Conservation (phyloP, 2,797 vertebrate genomes). For the Onychomys leucogaster region DNA sequence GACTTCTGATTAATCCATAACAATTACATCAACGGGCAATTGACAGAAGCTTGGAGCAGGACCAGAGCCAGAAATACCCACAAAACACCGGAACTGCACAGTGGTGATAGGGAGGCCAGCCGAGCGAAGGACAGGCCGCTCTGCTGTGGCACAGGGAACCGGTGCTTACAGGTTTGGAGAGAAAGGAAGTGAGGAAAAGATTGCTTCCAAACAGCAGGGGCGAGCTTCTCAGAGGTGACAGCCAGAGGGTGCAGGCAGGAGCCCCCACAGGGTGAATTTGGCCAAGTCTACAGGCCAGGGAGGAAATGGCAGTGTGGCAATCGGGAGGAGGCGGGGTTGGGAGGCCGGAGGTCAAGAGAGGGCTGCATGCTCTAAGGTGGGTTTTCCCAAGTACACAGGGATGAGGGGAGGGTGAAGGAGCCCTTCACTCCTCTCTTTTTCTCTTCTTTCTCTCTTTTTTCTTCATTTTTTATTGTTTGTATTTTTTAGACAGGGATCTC, state of each 20-base stretch:
- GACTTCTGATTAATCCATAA: neutral
- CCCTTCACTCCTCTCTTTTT: too few species aligned
- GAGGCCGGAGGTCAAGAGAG: neutral
- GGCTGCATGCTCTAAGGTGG: neutral
- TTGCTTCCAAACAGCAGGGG: neutral
- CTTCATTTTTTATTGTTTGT: too few species aligned
- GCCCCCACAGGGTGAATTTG: accelerated
- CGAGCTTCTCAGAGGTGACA: neutral
- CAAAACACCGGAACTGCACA: accelerated
- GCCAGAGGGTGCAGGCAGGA: accelerated
- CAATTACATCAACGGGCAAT: neutral
- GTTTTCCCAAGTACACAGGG: neutral
- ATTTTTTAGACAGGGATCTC: too few species aligned
- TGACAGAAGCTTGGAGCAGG: neutral
- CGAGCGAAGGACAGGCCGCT: neutral
- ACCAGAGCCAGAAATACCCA: neutral
- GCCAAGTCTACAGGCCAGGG: neutral
- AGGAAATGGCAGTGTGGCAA: neutral
- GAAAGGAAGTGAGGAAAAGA: neutral
- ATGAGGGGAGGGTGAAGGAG: neutral
- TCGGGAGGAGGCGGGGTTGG: neutral
- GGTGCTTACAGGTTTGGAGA: neutral
- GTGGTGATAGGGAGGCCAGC: accelerated
- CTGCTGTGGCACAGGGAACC: neutral
- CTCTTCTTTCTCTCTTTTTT: too few species aligned